Base-by-base conservation (phyloP, 2,888 invertebrate species). In the Tanypteryx hageni region DNA sequence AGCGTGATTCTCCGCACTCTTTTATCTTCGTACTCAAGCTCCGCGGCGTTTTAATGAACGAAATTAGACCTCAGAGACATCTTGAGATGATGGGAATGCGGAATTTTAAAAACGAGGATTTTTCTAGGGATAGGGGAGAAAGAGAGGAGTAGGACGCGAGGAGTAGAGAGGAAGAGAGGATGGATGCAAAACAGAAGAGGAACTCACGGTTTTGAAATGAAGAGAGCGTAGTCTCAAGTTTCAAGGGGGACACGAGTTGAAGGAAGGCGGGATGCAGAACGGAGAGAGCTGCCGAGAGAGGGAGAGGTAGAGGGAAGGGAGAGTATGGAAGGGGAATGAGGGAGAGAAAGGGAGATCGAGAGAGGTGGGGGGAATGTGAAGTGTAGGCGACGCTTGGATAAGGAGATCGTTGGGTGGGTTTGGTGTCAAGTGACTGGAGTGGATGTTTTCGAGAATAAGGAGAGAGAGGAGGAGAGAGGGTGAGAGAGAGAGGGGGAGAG, bases 181-280 rank as follows among this genome's bases (percentile, higher is more conserved):
- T 3, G 44, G 44, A 44, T 44, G 44, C 44, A 44, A 44, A 44
- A 44, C 3, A 44, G 44, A 44, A 44, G 44, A 5, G 44, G 44
- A 44, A 44, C 44, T 44, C 27, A 18, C 76, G 13, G 76, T 27
- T 76, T 76, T 11, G 76, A 76, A 76, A 76, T 22, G 76, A 44
- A 44, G 44, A 44, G 44, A 76, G 27, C 76, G 76, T 22, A 76
- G 76, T 76, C 22, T 76, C 76, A 76, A 76, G 76, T 76, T 76
- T 76, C 22, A 76, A 76, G 76, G 9, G 76, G 27, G 44, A 44
- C 44, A 44, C 76, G 76, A 22, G 76, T 76, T 76, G 76, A 27
- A 14, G 76, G 27, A 27, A 76, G 27, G 22, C 27, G 76, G 27
- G 22, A 76, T 22, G 27, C 13, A 27, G 27, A 27, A 27, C 22